These are phyloP conservation scores for Pentamera pediparva DNA, from an alignment of 53 echinoderm and acorn worm species.

Conservation along the genomic window DNA sequence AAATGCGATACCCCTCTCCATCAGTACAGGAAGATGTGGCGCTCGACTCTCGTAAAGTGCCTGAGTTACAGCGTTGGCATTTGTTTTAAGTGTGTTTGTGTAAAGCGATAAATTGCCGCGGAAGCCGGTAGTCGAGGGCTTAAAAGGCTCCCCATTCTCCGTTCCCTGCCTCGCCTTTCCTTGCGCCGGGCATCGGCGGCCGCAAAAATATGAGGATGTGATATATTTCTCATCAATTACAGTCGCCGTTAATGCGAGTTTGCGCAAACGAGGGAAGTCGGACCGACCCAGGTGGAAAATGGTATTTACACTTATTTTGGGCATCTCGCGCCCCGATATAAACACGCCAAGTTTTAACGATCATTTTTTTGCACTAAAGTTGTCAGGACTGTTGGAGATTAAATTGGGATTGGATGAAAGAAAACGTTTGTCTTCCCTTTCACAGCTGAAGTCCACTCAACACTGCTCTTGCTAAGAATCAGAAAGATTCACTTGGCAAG, in stretches of 20 bases:
- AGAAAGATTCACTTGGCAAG: too few species aligned
- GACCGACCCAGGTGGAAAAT: constrained; percentile 16
- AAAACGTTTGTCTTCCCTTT: too few species aligned
- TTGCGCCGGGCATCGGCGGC: too few species aligned
- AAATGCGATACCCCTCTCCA: constrained; percentile 15
- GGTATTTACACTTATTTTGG: constrained; percentile 26
- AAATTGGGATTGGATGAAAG: too few species aligned
- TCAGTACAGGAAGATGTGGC: constrained; percentile 14
- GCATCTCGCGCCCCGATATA: constrained; percentile 10
- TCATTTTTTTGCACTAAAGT: constrained; percentile 31
- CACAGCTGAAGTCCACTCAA: too few species aligned
- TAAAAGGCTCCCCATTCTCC: constrained; percentile 31
- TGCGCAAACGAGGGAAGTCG: constrained; percentile 28
- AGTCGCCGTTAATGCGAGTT: constrained; percentile 7
- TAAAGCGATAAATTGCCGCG: constrained; percentile 30
- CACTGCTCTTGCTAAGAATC: too few species aligned
- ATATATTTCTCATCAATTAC: constrained; percentile 36
- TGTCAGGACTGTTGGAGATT: constrained; percentile 25
- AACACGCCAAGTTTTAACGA: constrained; percentile 27
- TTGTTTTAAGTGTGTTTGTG: constrained; percentile 37
- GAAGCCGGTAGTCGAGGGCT: constrained; percentile 11
- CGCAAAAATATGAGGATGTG: constrained; percentile 29
- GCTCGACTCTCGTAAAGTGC: constrained; percentile 13
- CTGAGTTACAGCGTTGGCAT: constrained; percentile 35
- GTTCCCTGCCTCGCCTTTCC: too few species aligned